phyloP scores from a whole-genome alignment of 2,888 invertebrate species.

The Hemicrepidius hirtus region DNA sequence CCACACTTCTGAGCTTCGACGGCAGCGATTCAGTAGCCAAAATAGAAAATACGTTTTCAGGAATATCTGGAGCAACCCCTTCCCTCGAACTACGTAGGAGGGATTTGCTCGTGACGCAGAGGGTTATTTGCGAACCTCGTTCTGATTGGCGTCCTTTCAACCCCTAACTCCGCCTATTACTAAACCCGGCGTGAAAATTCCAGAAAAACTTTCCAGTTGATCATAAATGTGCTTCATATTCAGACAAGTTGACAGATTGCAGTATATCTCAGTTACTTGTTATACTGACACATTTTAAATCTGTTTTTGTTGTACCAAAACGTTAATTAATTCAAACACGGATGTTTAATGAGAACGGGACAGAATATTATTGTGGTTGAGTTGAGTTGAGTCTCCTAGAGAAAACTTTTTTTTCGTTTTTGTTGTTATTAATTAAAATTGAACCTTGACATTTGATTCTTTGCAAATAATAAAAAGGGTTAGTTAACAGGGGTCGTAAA shows the following conservation, averaged over 20 bases:
- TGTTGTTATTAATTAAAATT: not conserved
- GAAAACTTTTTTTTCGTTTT: too few species aligned
- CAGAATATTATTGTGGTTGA: too few species aligned
- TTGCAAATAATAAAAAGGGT: not conserved
- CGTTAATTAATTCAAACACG: not conserved
- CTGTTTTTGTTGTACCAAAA: conserved; percentile 8
- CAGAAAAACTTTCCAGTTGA: conserved; percentile 69
- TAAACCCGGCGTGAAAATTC: conserved; percentile 62
- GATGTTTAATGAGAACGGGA: too few species aligned
- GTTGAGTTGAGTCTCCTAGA: too few species aligned
- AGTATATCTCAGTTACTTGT: conserved; percentile 47
- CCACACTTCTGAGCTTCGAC: conserved; percentile 1
- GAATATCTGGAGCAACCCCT: conserved; percentile 57
- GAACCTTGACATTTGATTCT: conserved; percentile 2
- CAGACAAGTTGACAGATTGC: conserved; percentile 65
- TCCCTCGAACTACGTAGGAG: conserved; percentile 60
- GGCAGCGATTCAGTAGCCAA: conserved; percentile 24
- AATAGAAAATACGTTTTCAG: conserved; percentile 44
- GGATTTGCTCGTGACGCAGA: conserved; percentile 66
- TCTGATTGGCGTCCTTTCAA: conserved; percentile 67
- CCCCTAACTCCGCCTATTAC: conserved; percentile 63
- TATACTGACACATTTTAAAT: conserved; percentile 46
- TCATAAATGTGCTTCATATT: conserved; percentile 68
- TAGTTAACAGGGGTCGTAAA: not conserved
- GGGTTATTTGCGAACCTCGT: conserved; percentile 64